A percentile compares a stretch with the other conserved stretches of the same genome.
phyloP scores from a whole-genome alignment of 53 echinoderm and acorn worm species.

The Paelopatides confundens region DNA sequence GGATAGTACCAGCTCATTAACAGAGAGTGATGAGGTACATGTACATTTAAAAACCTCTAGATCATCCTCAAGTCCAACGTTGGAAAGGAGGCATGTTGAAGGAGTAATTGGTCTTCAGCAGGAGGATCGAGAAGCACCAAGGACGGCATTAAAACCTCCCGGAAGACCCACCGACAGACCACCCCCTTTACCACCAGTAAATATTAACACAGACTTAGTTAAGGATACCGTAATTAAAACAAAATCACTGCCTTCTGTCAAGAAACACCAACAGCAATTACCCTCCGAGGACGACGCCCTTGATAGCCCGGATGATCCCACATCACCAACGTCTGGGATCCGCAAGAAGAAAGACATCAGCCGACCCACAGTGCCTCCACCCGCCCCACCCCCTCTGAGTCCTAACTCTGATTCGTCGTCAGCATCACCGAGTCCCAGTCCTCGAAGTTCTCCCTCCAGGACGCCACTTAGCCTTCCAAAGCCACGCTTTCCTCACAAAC shows the following conservation, averaged over 20 bases:
- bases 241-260: conserved; percentile 74
- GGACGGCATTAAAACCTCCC: conserved; percentile 73
- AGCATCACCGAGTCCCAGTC: conserved; percentile 70
- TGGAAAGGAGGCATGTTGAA: conserved; percentile 66
- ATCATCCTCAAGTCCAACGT: conserved; percentile 70
- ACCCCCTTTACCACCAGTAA: conserved; percentile 41
- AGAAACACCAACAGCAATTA: conserved; percentile 29
- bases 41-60: conserved; percentile 38
- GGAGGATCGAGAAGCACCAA: conserved; percentile 48
- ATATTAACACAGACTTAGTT: conserved; percentile 33
- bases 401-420: conserved; percentile 58
- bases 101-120: conserved; percentile 2
- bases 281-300: conserved; percentile 18
- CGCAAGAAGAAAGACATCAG: conserved; percentile 69
- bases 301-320: conserved; percentile 61
- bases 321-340: conserved; percentile 58
- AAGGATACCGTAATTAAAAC: conserved; percentile 82
- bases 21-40: conserved; percentile 65
- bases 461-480: conserved; percentile 58
- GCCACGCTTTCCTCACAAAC: conserved; percentile 73
- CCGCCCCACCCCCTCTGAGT: conserved; percentile 84
- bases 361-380: conserved; percentile 84
- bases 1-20: conserved; percentile 62
- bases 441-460: conserved; percentile 65
- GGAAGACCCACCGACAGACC: conserved; percentile 67